Base-by-base conservation (phyloP, 2,888 invertebrate species). In the Diplazon laetatorius region DNA sequence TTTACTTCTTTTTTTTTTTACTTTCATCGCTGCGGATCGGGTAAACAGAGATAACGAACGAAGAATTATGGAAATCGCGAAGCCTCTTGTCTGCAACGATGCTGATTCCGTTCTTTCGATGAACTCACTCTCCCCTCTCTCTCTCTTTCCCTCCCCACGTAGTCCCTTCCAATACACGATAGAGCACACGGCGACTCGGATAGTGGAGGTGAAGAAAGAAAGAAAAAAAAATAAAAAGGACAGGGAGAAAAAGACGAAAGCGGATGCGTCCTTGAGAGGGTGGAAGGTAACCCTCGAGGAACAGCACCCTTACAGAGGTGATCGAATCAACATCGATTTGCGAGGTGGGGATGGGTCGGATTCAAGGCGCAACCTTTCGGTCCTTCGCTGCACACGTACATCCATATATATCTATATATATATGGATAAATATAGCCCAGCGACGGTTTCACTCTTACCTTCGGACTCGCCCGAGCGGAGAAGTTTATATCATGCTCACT, bases 271-370 rank as follows among this genome's bases (percentile, higher is more conserved):
- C 52, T 59, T 30, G 74, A 78, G 69, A 50, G 65, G 69, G 59
- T 39, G 65, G 30, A 70, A 74, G 42, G 18, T 59, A 65, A n/a
- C 44, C 37, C 78, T 74, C n/a, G 44, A 44, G 46, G 42, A 50
- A 42, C 20, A 63, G 70, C 65, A 65, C 63, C 75, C 63, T 80
- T 57, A 70, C 55, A 68, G 46, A 82, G 78, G 63, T 82, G 76
- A 84, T 84, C 79, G 79, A 83, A 83, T 84, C 83, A 80, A 81
- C 80, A 82, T 84, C 84, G 84, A 78, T 84, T 84, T 81, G 70
- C n/a, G 75, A 69, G 55, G 77, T 42, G 75, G 48, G 68, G 25
- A 63, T 57, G 62, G 63, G 25, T 48, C 35, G 46, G 20, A 5
- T 50, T 48, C 39, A 22, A 59, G 68, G 20, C 52, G 20, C 72